phyloP scores from a whole-genome alignment of 35 echinoderm and acorn worm species.

The Antedon bifida region DNA sequence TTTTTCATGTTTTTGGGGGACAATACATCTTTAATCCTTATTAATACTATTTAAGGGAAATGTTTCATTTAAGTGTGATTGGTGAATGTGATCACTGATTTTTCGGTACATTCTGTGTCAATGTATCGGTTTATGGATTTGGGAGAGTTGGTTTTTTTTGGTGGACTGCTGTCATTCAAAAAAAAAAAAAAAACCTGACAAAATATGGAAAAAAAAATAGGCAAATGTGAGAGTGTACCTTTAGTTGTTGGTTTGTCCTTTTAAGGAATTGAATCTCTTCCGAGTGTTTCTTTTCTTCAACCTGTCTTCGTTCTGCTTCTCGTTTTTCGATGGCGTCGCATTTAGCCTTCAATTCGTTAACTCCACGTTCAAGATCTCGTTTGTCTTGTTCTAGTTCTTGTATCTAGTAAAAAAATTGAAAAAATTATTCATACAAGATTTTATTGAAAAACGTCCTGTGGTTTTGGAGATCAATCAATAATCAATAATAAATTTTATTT shows the following conservation, averaged over 20 bases:
- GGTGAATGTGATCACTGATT: too few relatives aligned
- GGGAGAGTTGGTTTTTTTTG: background rate
- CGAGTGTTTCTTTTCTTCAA: conserved; percentile 99
- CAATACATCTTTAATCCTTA: too few relatives aligned
- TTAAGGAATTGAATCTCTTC: conserved; percentile 99
- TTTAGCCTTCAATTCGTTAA: conserved; percentile 97
- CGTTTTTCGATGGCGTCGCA: conserved; percentile 98
- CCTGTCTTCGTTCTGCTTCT: conserved; percentile 82
- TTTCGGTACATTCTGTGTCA: too few relatives aligned
- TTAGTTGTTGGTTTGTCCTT: conserved; percentile 95
- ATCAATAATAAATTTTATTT: too few relatives aligned
- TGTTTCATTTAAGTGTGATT: too few relatives aligned
- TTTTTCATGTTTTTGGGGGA: too few relatives aligned
- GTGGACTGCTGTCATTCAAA: background rate
- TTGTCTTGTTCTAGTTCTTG: conserved; percentile 85
- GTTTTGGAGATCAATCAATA: background rate
- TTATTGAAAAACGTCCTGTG: background rate
- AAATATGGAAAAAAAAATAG: background rate
- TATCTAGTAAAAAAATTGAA: conserved; percentile 41
- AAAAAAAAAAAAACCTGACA: background rate
- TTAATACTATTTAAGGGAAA: too few relatives aligned
- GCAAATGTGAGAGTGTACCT: conserved; percentile 28
- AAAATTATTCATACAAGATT: background rate
- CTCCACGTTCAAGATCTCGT: conserved; percentile 80
- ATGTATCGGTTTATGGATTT: too few relatives aligned